Evolutionary conservation across 2,888 invertebrate genomes (phyloP), one percentile per base, ranked within the genome.

Genomic region (Imbricaverruca yamaguchii): DNA sequence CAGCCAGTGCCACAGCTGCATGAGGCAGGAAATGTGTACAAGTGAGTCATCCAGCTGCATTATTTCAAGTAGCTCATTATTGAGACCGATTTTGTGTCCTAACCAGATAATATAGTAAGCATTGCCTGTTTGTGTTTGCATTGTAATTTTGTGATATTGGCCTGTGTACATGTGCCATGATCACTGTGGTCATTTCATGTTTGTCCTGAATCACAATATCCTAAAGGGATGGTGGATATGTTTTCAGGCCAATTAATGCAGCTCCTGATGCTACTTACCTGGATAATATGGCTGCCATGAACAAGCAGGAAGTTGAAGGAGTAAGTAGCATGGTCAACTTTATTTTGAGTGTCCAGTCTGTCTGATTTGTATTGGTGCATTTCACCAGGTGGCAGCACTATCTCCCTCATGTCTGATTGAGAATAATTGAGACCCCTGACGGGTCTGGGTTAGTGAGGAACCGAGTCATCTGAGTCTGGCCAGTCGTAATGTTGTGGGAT

Each of bases 291-390:
- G 82, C 82, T n/a, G 81, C 78, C 10, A 83, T 84, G 82, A 84
- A 84, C 57, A 81, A 83, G 39, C 82, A 83, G 61, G 83, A 84
- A 63, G 83, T 85, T 53, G 84, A 84, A 12, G 84, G 23, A 25
- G 78, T 78, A 23, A 55, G 78, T 77, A 2, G 0, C 6, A 59
- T 23, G 10, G 9, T 23, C n/a, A 23, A 8, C 23, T 4, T n/a
- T 10, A 13, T 9, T 67, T 9, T 23, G 8, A 0, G 67, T 67
- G 23, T 23, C 65, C 59, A 4, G 59, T 59, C 59, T 59, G 59
- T 15, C 59, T 59, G 59, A 11, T 13, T 59, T 15, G 12, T 15
- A 59, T 11, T 59, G 59, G 11, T 15, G 12, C 15, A 15, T 59
- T 11, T 11, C 59, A 59, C 59, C 11, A 13, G 2, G 59, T 13